Evolutionary conservation across 2,888 invertebrate species (phyloP), one percentile per base, ranked within the genome.

Genomic region (Sinodicranocentrus sp.): DNA sequence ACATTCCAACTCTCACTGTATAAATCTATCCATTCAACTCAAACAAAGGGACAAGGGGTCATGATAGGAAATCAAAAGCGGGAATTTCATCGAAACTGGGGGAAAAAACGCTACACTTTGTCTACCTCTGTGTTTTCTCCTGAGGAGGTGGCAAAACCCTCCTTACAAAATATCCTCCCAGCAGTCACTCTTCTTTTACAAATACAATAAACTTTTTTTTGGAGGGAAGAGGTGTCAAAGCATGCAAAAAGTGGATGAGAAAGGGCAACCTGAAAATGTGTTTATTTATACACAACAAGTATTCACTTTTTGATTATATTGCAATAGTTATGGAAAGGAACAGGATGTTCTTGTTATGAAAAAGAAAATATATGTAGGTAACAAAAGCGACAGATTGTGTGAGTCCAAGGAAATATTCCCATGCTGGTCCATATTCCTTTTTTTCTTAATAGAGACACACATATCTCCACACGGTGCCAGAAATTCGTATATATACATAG

Each of bases 261-360:
- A 48, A 33, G 15, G 28, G 57, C 48, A 65, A 75, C 52, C 63
- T 75, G 28, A 72, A 72, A 59, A 72, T n/a, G n/a, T n/a, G 44
- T 71, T 54, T 61, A 61, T 73, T 73, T 61, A 73, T 26, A 73
- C 23, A 15, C 17, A 25, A 57, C 57, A 57, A 57, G 57, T 57
- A 23, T 25, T 23, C 21, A 6, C 54, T 17, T 52, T n/a, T n/a
- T n/a, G n/a, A n/a, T 8, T 8, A 39, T 39, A 39, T 39, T 19
- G 3, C 23, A 57, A 25, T 68, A 48, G 67, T 17, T 33, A 19
- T 25, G 39, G 65, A 15, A 65, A 33, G 67, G 48, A 54, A 28
- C 76, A n/a, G 76, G 76, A 76, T 76, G 67, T 21, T 28, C 65
- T 52, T 67, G 54, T 75, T 76, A 54, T 39, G 67, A 52, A 44